These are phyloP conservation scores for Myotis yumanensis DNA, from an alignment of 2,113 vertebrate genomes.

Conservation along the genomic window DNA sequence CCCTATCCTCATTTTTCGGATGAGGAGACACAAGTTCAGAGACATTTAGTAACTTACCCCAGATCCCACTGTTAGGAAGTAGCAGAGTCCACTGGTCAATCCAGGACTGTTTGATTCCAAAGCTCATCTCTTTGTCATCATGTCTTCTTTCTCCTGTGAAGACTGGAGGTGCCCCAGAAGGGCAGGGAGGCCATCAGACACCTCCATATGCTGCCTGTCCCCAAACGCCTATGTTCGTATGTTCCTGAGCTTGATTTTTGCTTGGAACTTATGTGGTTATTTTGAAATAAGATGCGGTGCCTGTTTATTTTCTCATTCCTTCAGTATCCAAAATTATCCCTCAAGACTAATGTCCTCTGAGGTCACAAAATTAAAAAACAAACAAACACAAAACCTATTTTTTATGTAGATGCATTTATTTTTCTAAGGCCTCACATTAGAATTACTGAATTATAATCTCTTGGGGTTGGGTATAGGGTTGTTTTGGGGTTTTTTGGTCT, in stretches of 20 bases:
- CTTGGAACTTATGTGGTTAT: neutral
- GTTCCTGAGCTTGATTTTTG: neutral
- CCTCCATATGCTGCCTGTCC: neutral
- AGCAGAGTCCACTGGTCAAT: neutral
- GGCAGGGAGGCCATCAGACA: neutral
- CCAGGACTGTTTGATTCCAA: neutral
- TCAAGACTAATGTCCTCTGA: neutral
- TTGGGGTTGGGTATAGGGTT: neutral
- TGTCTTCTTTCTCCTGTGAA: neutral
- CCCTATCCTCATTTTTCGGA: neutral
- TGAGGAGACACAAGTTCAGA: neutral
- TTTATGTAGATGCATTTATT: neutral
- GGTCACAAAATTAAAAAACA: neutral
- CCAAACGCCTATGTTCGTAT: neutral
- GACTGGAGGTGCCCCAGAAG: neutral
- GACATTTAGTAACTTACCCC: neutral
- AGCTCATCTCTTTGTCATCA: neutral
- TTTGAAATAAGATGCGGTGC: neutral
- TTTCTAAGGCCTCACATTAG: neutral
- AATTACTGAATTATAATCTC: neutral
- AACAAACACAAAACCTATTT: neutral
- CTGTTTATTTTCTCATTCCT: neutral
- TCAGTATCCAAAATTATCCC: neutral
- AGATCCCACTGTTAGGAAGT: neutral
- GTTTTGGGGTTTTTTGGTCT: neutral